phyloP scores from a whole-genome alignment of 2,888 invertebrate genomes.

The Eristalinus aeneus region DNA sequence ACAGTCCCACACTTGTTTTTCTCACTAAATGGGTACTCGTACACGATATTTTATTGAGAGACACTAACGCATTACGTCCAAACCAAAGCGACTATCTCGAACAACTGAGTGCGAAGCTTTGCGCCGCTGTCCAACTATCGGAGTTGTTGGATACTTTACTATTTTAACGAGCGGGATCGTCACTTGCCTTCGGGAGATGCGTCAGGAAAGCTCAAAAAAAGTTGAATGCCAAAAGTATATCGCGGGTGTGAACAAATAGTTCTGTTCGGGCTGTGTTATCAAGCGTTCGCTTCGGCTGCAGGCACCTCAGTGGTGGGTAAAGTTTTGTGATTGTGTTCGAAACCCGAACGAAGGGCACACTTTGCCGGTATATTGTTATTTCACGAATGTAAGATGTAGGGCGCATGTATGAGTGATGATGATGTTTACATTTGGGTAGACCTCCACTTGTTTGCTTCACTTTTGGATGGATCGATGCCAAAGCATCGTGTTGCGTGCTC shows the following conservation, averaged over 20 bases:
- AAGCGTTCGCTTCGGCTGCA: not conserved
- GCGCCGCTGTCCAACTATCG: conserved; percentile 27
- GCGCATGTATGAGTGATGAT: conserved; percentile 2
- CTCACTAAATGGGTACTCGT: not conserved
- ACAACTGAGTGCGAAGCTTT: conserved; percentile 62
- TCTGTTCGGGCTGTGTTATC: not conserved
- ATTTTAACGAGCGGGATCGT: conserved; percentile 45
- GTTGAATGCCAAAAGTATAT: not conserved
- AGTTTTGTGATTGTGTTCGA: not conserved
- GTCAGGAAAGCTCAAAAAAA: conserved; percentile 39
- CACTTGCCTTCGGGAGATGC: conserved; percentile 18
- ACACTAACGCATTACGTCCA: conserved; percentile 32
- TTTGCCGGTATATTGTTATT: conserved; percentile 36
- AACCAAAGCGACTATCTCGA: conserved; percentile 38
- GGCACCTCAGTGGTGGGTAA: not conserved
- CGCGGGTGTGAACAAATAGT: not conserved
- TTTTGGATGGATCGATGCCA: not conserved
- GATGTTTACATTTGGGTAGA: conserved; percentile 50
- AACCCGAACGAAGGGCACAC: not conserved
- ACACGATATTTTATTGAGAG: not conserved
- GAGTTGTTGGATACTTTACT: conserved; percentile 47
- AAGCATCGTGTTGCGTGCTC: not conserved
- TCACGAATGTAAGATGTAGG: not conserved
- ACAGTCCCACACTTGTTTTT: not conserved
- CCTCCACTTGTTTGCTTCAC: conserved; percentile 34